Evolutionary conservation across 2,797 vertebrate species (phyloP).

Genomic region (Notolepis coatsorum): DNA sequence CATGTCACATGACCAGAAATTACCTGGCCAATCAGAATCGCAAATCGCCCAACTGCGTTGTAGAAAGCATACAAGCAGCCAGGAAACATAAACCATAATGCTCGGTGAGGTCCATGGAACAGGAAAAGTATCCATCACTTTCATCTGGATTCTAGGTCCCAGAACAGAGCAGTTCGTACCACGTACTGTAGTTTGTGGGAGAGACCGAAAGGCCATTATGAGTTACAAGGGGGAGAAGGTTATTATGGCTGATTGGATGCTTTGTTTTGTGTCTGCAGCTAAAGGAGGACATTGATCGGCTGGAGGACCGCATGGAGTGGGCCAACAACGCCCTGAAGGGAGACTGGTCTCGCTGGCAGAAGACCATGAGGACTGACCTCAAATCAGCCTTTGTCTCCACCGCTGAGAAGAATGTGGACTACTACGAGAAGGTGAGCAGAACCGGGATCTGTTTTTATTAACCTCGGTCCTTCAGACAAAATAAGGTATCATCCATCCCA

Average conservation of each 20-base stretch:
- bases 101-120: too few species aligned
- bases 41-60: too few species aligned
- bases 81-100: too few species aligned
- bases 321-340: conserved; percentile 90
- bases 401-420: conserved; percentile 88
- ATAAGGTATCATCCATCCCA: too few species aligned
- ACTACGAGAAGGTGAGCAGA: conserved; percentile 93
- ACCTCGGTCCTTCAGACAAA: not conserved
- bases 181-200: too few species aligned
- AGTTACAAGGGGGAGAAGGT: not conserved
- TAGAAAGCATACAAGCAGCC: too few species aligned
- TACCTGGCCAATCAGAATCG: too few species aligned
- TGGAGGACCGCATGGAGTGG: conserved; percentile 89
- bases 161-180: too few species aligned
- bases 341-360: conserved; percentile 92
- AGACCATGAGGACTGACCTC: conserved; percentile 88
- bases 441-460: not conserved
- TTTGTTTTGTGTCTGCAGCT: conserved; percentile 72
- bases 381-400: conserved; percentile 82
- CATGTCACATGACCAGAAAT: too few species aligned
- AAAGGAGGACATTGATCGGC: conserved; percentile 88
- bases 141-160: too few species aligned
- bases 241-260: not conserved
- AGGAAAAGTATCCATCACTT: too few species aligned
- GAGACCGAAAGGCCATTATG: too few species aligned